A percentile compares a stretch with the other conserved stretches of the same genome.
These are phyloP conservation scores for Sebastes jordani DNA, from an alignment of 2,797 vertebrate species.

Conservation along the genomic window DNA sequence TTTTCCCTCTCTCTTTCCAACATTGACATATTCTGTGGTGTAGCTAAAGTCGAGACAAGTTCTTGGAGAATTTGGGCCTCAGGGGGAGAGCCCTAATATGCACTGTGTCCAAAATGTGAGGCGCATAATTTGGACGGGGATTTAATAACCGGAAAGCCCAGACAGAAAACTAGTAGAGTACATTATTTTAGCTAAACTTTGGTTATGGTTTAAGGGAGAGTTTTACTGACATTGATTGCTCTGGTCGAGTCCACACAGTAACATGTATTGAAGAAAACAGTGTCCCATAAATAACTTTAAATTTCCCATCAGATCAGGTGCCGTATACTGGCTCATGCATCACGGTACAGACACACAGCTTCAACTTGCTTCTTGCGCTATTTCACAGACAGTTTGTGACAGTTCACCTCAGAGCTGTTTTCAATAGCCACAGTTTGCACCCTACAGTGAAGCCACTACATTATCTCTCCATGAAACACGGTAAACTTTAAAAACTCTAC, in stretches of 20 bases:
- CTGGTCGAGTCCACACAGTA: not conserved
- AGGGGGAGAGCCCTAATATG: not conserved
- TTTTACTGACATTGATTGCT: not conserved
- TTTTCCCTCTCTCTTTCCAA: not conserved
- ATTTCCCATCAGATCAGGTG: not conserved
- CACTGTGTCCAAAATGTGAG: not conserved
- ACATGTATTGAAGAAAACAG: not conserved
- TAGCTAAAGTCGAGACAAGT: constrained; percentile 6
- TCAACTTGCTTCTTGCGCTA: not conserved
- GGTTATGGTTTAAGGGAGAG: not conserved
- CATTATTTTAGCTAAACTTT: not conserved
- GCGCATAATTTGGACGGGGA: not conserved
- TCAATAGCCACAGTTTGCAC: not conserved
- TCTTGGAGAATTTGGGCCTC: constrained; percentile 7
- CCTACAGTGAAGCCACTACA: not conserved
- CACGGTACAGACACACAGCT: not conserved
- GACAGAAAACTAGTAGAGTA: not conserved
- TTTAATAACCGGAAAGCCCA: not conserved
- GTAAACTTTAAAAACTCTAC: not conserved
- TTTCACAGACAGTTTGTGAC: not conserved
- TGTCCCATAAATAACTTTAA: not conserved
- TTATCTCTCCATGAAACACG: not conserved
- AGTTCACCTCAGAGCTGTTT: not conserved
- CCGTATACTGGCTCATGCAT: not conserved
- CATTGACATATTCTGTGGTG: not conserved